phyloP scores from a whole-genome alignment of 1,140 invertebrate species.

The Zophobas atratus region DNA sequence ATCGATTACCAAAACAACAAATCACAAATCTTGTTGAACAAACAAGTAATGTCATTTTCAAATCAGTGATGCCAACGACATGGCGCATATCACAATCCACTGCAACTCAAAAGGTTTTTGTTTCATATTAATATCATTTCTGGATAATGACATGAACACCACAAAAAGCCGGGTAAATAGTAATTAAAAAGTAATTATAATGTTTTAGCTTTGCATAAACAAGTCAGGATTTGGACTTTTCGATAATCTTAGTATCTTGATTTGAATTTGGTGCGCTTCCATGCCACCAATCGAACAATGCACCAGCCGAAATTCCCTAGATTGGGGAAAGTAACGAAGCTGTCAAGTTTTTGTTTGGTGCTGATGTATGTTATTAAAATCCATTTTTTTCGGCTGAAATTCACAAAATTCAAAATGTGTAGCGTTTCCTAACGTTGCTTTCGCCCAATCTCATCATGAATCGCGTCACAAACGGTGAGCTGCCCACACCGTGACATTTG shows the following conservation, averaged over 20 bases:
- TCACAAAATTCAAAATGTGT: slow-evolving; percentile 17
- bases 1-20: no score
- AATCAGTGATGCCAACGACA: no score
- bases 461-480: slow-evolving; percentile 50
- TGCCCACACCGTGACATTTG: not conserved
- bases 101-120: no score
- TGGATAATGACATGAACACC: no score
- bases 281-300: not conserved
- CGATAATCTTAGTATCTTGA: not conserved
- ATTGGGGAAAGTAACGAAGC: slow-evolving; percentile 26
- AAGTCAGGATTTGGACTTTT: not conserved
- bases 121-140: no score
- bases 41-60: no score
- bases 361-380: slow-evolving; percentile 40
- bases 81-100: no score
- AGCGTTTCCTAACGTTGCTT: not conserved
- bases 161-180: no score
- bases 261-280: slow-evolving; percentile 18
- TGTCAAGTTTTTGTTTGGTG: slow-evolving; percentile 48
- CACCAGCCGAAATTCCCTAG: slow-evolving; percentile 11
- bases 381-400: slow-evolving; percentile 5
- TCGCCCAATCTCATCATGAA: slow-evolving; percentile 43
- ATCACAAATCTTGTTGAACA: no score
- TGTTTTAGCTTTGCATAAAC: not conserved
- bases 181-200: no score